Base-by-base conservation (phyloP, 2,113 vertebrate genomes). In the Motacilla tschutschensis region DNA sequence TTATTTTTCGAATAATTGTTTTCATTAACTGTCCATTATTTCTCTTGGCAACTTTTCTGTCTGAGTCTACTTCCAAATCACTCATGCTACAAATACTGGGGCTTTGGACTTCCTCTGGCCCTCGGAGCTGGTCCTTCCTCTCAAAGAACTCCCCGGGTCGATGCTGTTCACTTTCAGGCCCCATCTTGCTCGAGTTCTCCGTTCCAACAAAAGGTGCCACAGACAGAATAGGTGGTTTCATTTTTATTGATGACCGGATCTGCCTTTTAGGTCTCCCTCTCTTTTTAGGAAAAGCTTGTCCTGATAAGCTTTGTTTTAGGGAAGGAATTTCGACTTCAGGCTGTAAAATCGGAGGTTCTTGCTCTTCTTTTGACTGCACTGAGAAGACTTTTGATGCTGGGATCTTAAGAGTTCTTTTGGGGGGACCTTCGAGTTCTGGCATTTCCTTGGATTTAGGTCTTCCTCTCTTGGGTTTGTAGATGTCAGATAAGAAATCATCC, bases 1-100 rank as follows among this genome's bases (percentile, higher is more conserved):
- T 99, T 96, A 99, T 99, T 93, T 99, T 99, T 22, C 98, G 97
- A 66, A 99, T 99, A 92, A 99, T 97, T 65, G 98, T 98, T 95
- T 98, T 98, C 97, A 99, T 98, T 88, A 99, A 97, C 95, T 99
- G 99, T 80, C 98, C 97, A 43, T 97, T 98, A 90, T 96, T 98
- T 93, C 97, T 98, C 94, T 96, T 98, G 78, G 94, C 95, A 72
- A 98, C 98, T 75, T 97, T 97, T 88, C 93, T 96, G 86, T 96
- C 97, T 48, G 94, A 91, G 29, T 97, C 96, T 17, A 96, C 97
- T 54, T 98, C 98, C 57, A 98, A 88, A 55, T 97, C 97, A 67
- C 81, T 95, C 95, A 95, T 93, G 86, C 92, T 93, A 53, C 96
- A 96, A 79, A 96, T 62, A 55, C 70, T 79, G 29, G 95, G 79